A percentile compares a stretch with the other conserved stretches of the same genome.
phyloP scores from a whole-genome alignment of 2,113 vertebrate genomes.

The Ciconia stormi region DNA sequence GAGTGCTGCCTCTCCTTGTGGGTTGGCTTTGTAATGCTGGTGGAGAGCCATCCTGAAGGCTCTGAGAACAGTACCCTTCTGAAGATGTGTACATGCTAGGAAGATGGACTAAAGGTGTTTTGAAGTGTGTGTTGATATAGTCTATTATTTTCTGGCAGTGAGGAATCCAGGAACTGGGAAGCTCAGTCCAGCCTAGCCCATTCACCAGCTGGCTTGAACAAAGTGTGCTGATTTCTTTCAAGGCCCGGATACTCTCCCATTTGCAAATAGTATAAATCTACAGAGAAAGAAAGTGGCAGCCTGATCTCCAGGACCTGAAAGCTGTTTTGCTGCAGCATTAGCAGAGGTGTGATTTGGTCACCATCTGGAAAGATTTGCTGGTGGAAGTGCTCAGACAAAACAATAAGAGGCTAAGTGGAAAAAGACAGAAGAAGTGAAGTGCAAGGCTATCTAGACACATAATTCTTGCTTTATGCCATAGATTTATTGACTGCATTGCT shows the following conservation, averaged over 20 bases:
- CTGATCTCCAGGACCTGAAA: not conserved
- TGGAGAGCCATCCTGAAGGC: not conserved
- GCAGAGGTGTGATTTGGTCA: not conserved
- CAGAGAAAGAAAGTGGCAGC: not conserved
- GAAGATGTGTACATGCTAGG: not conserved
- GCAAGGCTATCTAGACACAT: not conserved
- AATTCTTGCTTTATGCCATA: not conserved
- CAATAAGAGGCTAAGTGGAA: not conserved
- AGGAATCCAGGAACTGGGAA: not conserved
- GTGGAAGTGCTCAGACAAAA: not conserved
- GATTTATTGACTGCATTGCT: not conserved
- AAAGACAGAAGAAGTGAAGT: not conserved
- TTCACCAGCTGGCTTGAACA: not conserved
- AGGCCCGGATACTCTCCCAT: not conserved
- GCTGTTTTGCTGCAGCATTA: not conserved
- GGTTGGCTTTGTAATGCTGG: not conserved
- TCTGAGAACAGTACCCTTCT: not conserved
- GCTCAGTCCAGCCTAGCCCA: not conserved
- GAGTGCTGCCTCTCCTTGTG: not conserved
- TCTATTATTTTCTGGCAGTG: rapidly evolving
- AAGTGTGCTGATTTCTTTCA: not conserved
- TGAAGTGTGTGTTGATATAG: not conserved
- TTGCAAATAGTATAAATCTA: not conserved
- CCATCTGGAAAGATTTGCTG: not conserved
- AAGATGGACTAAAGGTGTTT: not conserved